These are phyloP conservation scores for Drosophila mulleri DNA, from an alignment of 2,888 invertebrate species.

Conservation along the genomic window DNA sequence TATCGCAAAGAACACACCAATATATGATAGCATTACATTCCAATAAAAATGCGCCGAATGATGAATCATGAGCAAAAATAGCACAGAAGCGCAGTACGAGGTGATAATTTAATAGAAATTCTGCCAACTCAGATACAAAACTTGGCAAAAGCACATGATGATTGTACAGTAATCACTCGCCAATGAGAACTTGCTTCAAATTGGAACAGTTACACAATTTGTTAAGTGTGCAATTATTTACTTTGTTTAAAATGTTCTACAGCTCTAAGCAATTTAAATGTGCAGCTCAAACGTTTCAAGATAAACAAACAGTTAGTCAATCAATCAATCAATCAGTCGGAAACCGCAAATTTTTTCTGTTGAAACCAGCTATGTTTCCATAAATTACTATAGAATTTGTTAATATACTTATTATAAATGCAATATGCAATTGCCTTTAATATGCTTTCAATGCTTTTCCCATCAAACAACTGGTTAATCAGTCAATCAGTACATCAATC, in stretches of 20 bases:
- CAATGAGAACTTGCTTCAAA: not conserved
- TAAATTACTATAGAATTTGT: not conserved
- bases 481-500: not conserved
- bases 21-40: slow-evolving; percentile 41
- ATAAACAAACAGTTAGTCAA: too few species aligned
- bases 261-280: not conserved
- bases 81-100: slow-evolving; percentile 12
- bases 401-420: not conserved
- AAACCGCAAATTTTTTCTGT: not conserved
- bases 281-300: not conserved
- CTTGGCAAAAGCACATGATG: slow-evolving; percentile 1
- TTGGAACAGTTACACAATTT: not conserved
- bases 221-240: not conserved
- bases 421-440: not conserved
- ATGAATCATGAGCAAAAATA: slow-evolving; percentile 35
- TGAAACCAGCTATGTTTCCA: too few species aligned
- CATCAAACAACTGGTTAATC: not conserved
- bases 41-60: slow-evolving; percentile 28
- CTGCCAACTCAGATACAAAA: slow-evolving; percentile 18
- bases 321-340: not conserved
- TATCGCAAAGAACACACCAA: slow-evolving; percentile 23
- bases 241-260: not conserved
- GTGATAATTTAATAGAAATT: slow-evolving; percentile 34
- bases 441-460: not conserved
- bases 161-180: not conserved